phyloP scores from a whole-genome alignment of 1,140 invertebrate genomes.

The Saccostrea cuccullata region DNA sequence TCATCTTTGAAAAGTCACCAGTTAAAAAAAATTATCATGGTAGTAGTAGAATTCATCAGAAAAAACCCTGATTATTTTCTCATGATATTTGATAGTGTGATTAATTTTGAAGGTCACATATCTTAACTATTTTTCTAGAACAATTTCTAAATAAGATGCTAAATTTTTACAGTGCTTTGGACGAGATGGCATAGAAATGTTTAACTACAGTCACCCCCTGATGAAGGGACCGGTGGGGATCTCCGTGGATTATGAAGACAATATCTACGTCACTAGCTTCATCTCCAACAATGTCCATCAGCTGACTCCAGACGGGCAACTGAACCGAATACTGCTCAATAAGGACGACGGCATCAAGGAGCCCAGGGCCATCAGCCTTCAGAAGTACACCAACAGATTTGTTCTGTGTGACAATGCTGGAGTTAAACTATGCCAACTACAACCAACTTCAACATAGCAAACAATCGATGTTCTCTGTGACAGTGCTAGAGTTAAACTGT shows the following conservation, averaged over 20 bases:
- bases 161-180: slow-evolving; percentile 33
- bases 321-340: slow-evolving; percentile 32
- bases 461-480: too few species aligned
- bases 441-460: background rate
- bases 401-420: slow-evolving; percentile 6
- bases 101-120: too few species aligned
- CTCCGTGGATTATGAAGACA: slow-evolving; percentile 30
- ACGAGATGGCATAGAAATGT: slow-evolving; percentile 34
- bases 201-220: slow-evolving; percentile 18
- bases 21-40: too few species aligned
- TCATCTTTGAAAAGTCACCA: too few species aligned
- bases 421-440: slow-evolving; percentile 35
- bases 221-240: slow-evolving; percentile 37
- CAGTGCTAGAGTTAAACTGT: too few species aligned
- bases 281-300: slow-evolving; percentile 43
- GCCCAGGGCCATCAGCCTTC: slow-evolving; percentile 2
- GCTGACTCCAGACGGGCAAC: slow-evolving; percentile 18
- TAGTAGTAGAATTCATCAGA: too few species aligned
- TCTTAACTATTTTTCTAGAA: too few species aligned
- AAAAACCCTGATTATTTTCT: too few species aligned
- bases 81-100: too few species aligned
- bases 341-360: slow-evolving; percentile 38
- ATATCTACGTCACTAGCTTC: slow-evolving; percentile 39
- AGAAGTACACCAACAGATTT: slow-evolving; percentile 36
- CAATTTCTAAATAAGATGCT: background rate